Percentiles rank a stretch among this genome's conserved stretches.
These are phyloP conservation scores for Trichosurus vulpecula DNA, from an alignment of 2,797 vertebrate genomes.

Conservation along the genomic window DNA sequence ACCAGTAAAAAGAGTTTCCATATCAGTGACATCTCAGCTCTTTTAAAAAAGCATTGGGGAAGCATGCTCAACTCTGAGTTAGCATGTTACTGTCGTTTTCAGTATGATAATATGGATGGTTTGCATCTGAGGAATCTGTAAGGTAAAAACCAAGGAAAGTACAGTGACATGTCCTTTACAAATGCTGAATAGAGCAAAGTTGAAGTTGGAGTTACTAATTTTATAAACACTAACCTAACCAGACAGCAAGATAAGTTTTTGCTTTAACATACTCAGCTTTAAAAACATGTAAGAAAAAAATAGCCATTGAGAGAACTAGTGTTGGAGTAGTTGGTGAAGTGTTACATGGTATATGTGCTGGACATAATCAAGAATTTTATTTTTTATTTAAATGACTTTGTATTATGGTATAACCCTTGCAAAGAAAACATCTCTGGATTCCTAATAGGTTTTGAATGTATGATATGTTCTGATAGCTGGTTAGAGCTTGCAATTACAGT, in stretches of 20 bases:
- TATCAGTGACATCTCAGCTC: neutral
- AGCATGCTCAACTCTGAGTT: conserved; percentile 6
- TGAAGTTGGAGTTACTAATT: conserved; percentile 3
- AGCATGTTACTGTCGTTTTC: neutral
- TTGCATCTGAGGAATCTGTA: conserved; percentile 37
- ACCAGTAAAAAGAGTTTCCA: neutral
- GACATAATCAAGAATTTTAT: conserved; percentile 37
- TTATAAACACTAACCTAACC: neutral
- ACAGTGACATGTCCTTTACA: conserved; percentile 19
- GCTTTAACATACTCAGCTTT: conserved; percentile 1
- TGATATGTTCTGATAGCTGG: neutral
- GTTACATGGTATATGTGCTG: neutral
- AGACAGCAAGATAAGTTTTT: conserved; percentile 40
- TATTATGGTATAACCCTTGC: conserved; percentile 4
- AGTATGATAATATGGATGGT: neutral
- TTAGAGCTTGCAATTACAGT: neutral
- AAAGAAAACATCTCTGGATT: conserved; percentile 36
- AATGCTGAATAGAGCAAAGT: neutral
- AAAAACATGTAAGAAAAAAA: conserved; percentile 7
- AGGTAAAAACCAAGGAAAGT: conserved; percentile 23
- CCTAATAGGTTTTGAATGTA: neutral
- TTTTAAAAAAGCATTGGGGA: no score
- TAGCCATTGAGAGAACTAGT: conserved; percentile 20
- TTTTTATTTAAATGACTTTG: conserved; percentile 39
- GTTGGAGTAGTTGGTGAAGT: conserved; percentile 20